These are phyloP conservation scores for Odocoileus hemionus DNA, from an alignment of 2,113 vertebrate genomes.

Conservation along the genomic window DNA sequence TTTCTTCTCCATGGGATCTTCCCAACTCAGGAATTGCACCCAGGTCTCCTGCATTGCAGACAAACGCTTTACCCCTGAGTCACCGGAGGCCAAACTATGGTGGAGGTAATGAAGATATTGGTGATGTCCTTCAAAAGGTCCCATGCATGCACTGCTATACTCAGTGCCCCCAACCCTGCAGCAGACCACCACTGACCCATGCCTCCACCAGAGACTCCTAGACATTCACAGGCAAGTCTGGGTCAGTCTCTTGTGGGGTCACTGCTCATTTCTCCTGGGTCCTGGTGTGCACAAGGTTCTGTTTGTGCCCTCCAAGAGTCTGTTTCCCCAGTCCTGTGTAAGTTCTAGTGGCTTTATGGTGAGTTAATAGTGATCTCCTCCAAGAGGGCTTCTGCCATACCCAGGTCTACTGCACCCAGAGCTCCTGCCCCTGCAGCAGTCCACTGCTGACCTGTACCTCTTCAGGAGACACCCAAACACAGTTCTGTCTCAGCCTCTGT, in stretches of 20 bases:
- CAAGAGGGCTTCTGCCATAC: background rate
- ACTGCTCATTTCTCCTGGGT: background rate
- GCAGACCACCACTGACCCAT: background rate
- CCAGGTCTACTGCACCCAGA: background rate
- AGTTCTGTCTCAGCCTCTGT: background rate
- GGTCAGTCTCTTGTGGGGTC: background rate
- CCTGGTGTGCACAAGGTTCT: background rate
- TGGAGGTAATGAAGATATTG: background rate
- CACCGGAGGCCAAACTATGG: background rate
- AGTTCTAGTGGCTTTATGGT: background rate
- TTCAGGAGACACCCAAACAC: background rate
- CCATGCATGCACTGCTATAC: background rate
- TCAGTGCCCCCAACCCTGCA: background rate
- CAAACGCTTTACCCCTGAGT: background rate
- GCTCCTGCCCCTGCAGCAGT: background rate
- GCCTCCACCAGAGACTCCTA: background rate
- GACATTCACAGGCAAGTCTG: background rate
- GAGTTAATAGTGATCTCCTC: background rate
- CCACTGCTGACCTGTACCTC: background rate
- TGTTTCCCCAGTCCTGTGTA: background rate
- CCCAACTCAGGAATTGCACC: background rate
- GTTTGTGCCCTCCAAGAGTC: background rate
- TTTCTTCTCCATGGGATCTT: background rate
- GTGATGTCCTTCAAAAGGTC: background rate
- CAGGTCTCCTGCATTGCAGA: background rate